These are phyloP conservation scores for Cotesia congregata DNA, from an alignment of 2,888 invertebrate genomes.

Conservation along the genomic window DNA sequence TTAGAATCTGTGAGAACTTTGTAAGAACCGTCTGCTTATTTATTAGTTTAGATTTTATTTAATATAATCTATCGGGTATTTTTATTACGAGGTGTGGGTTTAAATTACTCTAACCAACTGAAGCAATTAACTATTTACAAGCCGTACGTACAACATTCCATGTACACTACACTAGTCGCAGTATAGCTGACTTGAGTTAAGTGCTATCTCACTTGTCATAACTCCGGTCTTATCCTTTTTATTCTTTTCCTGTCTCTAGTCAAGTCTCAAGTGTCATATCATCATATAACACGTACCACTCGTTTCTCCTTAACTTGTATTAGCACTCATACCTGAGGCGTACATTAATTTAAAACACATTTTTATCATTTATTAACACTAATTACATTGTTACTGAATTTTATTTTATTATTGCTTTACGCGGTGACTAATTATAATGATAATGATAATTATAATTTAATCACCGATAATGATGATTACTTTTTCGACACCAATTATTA, in stretches of 20 bases:
- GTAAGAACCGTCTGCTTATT: too few species aligned
- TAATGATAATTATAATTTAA: too few species aligned
- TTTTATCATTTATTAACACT: too few species aligned
- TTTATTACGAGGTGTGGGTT: constrained; percentile 31
- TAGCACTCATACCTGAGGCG: background rate
- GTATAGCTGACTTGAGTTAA: too few species aligned
- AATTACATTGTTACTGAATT: too few species aligned
- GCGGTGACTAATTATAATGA: too few species aligned
- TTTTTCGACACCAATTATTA: too few species aligned
- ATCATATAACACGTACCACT: constrained; percentile 12
- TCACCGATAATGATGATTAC: too few species aligned
- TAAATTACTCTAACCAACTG: constrained; percentile 45
- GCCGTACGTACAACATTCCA: constrained; percentile 51
- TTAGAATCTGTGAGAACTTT: too few species aligned
- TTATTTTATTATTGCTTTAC: too few species aligned
- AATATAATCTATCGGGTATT: background rate
- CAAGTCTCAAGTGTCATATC: constrained; percentile 27
- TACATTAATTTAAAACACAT: too few species aligned
- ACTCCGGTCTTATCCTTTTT: background rate
- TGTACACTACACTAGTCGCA: background rate
- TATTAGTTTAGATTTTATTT: too few species aligned
- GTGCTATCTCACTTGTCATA: constrained; percentile 13
- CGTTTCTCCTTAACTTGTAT: background rate
- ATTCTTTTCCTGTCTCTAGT: constrained; percentile 23
- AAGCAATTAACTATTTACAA: constrained; percentile 58